Percentiles rank a stretch among this genome's conserved stretches.
Evolutionary conservation across 2,888 invertebrate species (phyloP).

Genomic region (Silvanus unidentatus): DNA sequence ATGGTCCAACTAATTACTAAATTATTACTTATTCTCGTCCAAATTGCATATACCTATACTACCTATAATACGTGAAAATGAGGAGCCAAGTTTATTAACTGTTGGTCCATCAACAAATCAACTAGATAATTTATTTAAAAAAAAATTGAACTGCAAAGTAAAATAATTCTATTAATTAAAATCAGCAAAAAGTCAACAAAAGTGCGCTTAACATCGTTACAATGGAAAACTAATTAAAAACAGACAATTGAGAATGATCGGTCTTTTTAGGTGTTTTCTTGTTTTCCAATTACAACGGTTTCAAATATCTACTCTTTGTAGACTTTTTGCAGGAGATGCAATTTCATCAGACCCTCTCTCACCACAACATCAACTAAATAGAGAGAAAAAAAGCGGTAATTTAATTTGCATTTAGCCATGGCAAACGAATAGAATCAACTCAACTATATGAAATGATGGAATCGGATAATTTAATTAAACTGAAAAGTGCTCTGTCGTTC

Average conservation of each 20-base stretch:
- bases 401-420: constrained; percentile 29
- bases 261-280: constrained; percentile 15
- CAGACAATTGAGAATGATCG: constrained; percentile 12
- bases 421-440: constrained; percentile 20
- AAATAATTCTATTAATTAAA: too few species aligned
- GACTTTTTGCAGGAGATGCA: constrained; percentile 8
- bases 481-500: constrained; percentile 29
- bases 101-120: neutral
- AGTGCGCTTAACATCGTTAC: neutral
- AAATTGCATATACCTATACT: neutral
- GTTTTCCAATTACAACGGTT: constrained; percentile 20
- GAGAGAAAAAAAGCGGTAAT: constrained; percentile 16
- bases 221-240: constrained; percentile 15
- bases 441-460: constrained; percentile 29
- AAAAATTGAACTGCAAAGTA: too few species aligned
- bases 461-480: constrained; percentile 35
- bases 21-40: neutral
- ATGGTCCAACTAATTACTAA: constrained; percentile 3
- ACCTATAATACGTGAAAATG: too few species aligned
- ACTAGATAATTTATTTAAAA: too few species aligned
- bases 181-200: too few species aligned
- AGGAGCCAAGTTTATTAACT: neutral
- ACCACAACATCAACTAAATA: too few species aligned
- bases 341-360: neutral
- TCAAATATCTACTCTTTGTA: constrained; percentile 14